These are phyloP conservation scores for Schizothorax lantsangensis DNA, from an alignment of 2,797 vertebrate species.

Conservation along the genomic window DNA sequence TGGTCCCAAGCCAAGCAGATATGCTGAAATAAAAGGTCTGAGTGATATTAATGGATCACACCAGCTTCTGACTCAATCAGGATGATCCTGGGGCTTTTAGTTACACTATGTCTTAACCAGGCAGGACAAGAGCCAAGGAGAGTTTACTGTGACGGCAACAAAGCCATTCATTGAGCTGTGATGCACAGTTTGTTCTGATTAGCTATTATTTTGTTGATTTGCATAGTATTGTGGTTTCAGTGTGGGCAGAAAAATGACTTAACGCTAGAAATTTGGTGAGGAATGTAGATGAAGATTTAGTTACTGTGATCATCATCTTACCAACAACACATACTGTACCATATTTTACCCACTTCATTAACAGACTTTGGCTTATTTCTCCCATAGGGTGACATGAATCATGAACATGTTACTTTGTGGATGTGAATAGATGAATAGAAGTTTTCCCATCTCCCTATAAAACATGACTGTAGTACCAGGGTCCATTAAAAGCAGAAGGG, in stretches of 20 bases:
- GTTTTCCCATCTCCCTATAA: conserved; percentile 61
- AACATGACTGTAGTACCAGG: conserved; percentile 55
- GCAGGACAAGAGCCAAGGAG: neutral
- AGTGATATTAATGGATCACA: conserved; percentile 28
- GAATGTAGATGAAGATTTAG: neutral
- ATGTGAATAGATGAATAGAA: conserved; percentile 20
- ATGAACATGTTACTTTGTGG: conserved; percentile 2
- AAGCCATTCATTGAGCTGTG: neutral
- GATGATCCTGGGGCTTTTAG: neutral
- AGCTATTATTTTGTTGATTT: neutral
- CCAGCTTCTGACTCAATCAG: neutral
- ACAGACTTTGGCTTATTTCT: neutral
- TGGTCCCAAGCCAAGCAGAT: conserved; percentile 27
- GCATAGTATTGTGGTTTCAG: neutral
- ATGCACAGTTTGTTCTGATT: neutral
- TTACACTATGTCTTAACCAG: neutral
- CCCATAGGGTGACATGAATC: conserved; percentile 1
- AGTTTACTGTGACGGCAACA: neutral
- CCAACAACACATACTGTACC: neutral
- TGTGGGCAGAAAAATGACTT: neutral
- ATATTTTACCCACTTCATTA: neutral
- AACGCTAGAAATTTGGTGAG: neutral
- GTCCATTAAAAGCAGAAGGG: conserved; percentile 57
- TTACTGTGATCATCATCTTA: neutral
- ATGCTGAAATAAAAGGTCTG: conserved; percentile 57